phyloP scores from a whole-genome alignment of 2,797 vertebrate species.

The Sebastes variabilis region DNA sequence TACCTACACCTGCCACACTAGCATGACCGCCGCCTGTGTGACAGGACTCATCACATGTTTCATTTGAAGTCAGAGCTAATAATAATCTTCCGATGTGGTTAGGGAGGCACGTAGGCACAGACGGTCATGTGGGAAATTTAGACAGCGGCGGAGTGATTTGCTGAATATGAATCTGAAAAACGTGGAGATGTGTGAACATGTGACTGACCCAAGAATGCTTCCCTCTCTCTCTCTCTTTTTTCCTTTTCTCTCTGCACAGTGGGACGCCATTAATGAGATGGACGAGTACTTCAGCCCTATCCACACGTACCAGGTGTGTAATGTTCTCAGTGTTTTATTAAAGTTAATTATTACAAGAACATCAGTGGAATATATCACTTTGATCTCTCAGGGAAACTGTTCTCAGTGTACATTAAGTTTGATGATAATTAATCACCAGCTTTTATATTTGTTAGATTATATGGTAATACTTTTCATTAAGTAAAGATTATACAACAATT shows the following conservation, averaged over 20 bases:
- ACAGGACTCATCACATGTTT: conserved; percentile 25
- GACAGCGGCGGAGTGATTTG: conserved; percentile 6
- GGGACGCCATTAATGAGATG: conserved; percentile 99
- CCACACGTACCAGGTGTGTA: conserved; percentile 97
- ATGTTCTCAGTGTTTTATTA: conserved; percentile 76
- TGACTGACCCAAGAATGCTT: conserved; percentile 29
- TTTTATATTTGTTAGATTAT: not conserved
- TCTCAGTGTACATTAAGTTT: not conserved
- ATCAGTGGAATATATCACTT: conserved; percentile 4
- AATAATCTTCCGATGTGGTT: conserved; percentile 38
- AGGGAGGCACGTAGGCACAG: not conserved
- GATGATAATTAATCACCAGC: not conserved
- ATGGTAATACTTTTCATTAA: not conserved
- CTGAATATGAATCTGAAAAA: conserved; percentile 33
- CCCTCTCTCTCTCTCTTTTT: not conserved
- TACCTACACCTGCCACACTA: conserved; percentile 1
- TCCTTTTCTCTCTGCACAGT: conserved; percentile 78
- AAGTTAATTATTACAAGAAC: not conserved
- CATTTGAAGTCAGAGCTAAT: conserved; percentile 51
- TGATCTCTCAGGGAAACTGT: not conserved
- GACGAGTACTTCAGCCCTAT: conserved; percentile 96
- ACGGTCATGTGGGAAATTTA: conserved; percentile 32
- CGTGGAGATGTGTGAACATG: not conserved
- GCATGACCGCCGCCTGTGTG: not conserved
- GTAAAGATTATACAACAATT: not conserved